Evolutionary conservation across 2,113 vertebrate genomes (phyloP).

Genomic region (Neodontobutis hainanensis): DNA sequence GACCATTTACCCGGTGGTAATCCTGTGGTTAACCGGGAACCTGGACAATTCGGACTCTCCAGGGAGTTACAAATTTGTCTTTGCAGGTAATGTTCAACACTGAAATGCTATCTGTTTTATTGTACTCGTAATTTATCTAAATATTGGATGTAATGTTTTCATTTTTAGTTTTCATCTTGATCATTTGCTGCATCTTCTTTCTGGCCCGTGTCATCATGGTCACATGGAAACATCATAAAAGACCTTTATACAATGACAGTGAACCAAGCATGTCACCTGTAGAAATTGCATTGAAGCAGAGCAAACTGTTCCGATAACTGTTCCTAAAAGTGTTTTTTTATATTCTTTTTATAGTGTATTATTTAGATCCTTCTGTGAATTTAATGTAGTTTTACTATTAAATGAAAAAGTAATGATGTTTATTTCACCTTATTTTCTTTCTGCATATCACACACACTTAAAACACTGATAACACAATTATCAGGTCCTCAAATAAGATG

Average conservation of each 20-base stretch:
- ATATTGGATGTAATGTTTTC: constrained; percentile 5
- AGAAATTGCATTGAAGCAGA: constrained; percentile 63
- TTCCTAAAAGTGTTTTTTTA: neutral
- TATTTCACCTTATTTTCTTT: too few relatives aligned
- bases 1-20: constrained; percentile 76
- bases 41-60: constrained; percentile 22
- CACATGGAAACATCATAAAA: constrained; percentile 57
- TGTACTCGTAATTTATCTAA: neutral
- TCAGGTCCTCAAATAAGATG: neutral
- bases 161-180: constrained; percentile 50
- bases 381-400: too few relatives aligned
- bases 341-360: too few relatives aligned
- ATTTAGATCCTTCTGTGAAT: too few relatives aligned
- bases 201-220: constrained; percentile 43
- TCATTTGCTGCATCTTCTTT: constrained; percentile 40
- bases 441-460: neutral
- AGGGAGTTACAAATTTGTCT: constrained; percentile 39
- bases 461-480: neutral
- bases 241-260: constrained; percentile 53
- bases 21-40: constrained; percentile 67
- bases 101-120: neutral
- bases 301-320: constrained; percentile 48
- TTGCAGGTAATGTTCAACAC: constrained; percentile 64
- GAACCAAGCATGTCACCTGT: constrained; percentile 54
- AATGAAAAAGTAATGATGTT: neutral